phyloP scores from a whole-genome alignment of 2,113 vertebrate genomes.

The Pelecanus crispus region DNA sequence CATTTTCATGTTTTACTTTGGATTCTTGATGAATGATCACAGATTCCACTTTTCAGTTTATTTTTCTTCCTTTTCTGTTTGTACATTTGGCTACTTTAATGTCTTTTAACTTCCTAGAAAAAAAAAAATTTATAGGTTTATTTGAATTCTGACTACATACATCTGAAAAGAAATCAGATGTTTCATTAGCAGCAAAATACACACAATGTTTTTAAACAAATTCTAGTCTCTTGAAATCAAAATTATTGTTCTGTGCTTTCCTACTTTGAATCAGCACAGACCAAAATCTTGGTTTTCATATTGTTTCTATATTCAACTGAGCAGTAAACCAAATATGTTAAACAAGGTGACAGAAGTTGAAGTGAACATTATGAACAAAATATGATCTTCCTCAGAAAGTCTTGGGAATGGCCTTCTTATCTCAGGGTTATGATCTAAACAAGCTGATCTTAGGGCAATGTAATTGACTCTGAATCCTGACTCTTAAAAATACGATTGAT shows the following conservation, averaged over 20 bases:
- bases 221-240: neutral
- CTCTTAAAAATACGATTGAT: neutral
- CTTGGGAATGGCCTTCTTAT: neutral
- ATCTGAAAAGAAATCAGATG: slow-evolving; percentile 19
- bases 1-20: slow-evolving; percentile 49
- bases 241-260: neutral
- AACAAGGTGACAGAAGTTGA: neutral
- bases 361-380: neutral
- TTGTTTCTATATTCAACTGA: neutral
- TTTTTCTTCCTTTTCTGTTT: slow-evolving; percentile 53
- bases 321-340: neutral
- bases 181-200: neutral
- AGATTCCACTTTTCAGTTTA: slow-evolving; percentile 44
- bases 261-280: neutral
- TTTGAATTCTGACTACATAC: slow-evolving; percentile 22
- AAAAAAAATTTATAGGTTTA: slow-evolving; percentile 31
- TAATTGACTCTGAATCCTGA: neutral
- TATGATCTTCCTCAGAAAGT: neutral
- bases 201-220: neutral
- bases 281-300: neutral
- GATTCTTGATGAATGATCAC: slow-evolving; percentile 52
- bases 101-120: slow-evolving; percentile 37
- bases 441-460: neutral
- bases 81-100: slow-evolving; percentile 44
- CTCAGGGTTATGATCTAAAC: neutral